Evolutionary conservation across 2,797 vertebrate genomes (phyloP).

Genomic region (Dermochelys coriacea): DNA sequence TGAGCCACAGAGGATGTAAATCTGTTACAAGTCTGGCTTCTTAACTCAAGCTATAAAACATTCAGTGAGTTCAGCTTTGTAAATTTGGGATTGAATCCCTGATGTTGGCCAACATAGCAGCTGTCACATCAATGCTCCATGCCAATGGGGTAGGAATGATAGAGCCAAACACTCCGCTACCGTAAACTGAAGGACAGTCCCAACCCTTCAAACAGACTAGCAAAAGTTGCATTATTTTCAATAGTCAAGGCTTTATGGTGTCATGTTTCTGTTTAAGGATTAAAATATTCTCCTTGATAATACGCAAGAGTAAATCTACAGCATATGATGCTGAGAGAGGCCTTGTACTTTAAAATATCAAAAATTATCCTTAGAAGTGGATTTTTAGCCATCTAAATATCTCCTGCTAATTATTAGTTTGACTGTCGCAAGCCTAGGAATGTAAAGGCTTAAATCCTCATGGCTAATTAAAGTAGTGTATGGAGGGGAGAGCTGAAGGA

Average conservation of each 20-base stretch:
- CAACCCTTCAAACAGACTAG: background rate
- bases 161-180: background rate
- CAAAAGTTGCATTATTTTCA: conserved; percentile 26
- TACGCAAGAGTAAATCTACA: conserved; percentile 37
- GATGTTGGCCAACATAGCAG: background rate
- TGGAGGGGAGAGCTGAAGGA: background rate
- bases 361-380: conserved; percentile 63
- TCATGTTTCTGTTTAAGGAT: conserved; percentile 31
- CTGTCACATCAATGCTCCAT: background rate
- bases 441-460: conserved; percentile 59
- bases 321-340: background rate
- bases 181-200: background rate
- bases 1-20: background rate
- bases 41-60: background rate
- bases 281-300: conserved; percentile 41
- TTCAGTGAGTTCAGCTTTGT: background rate
- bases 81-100: background rate
- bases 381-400: conserved; percentile 65
- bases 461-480: conserved; percentile 50
- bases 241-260: conserved; percentile 5
- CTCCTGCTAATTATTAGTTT: conserved; percentile 68
- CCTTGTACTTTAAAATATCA: conserved; percentile 29
- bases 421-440: conserved; percentile 48
- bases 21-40: background rate
- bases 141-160: background rate